Base-by-base conservation (phyloP, 2,797 vertebrate genomes). In the Ctenosaura bakeri region DNA sequence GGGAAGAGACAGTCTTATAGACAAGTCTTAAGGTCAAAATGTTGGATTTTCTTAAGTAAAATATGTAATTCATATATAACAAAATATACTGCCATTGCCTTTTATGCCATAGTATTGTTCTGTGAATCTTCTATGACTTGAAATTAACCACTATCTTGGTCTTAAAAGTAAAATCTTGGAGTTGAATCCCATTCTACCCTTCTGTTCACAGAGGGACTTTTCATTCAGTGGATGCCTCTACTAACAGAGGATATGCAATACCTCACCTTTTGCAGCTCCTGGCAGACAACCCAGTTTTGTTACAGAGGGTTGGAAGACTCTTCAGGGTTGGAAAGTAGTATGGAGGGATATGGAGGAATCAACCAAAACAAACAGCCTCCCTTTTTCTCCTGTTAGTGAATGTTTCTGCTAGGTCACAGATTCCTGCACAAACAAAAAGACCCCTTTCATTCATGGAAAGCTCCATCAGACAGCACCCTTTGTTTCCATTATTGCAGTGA, bases 101-200 rank as follows among this genome's bases (percentile, higher is more conserved):
- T 78, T 35, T 71, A 42, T 66, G 22, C 38, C 62, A 82, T 89
- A 74, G 18, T 50, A 76, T 62, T 56, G 50, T 54, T 56, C 14
- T 12, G 26, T 20, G 62, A 69, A 56, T 35, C 16, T 89, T 80
- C 66, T 26, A n/a, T 59, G 59, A 69, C 18, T 46, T 42, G 76
- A 89, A 8, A 26, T 79, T 78, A 85, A 85, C 71, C 78, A 79
- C 29, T 71, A 24, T 56, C 80, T 69, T 29, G 46, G 14, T 56
- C 64, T 54, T 80, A 56, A 42, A 71, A 86, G 16, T 14, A 20
- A 80, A 71, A 42, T 46, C n/a, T 89, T 85, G 10, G 12, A 35
- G n/a, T 86, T 77, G 52, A 62, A 76, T 59, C 71, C 85, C 56
- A 42, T 42, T 42, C 35, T 74, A 38, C n/a, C 38, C 35, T 74